Base-by-base conservation (phyloP, 2,113 vertebrate genomes). In the Oxygymnocypris stewartii region DNA sequence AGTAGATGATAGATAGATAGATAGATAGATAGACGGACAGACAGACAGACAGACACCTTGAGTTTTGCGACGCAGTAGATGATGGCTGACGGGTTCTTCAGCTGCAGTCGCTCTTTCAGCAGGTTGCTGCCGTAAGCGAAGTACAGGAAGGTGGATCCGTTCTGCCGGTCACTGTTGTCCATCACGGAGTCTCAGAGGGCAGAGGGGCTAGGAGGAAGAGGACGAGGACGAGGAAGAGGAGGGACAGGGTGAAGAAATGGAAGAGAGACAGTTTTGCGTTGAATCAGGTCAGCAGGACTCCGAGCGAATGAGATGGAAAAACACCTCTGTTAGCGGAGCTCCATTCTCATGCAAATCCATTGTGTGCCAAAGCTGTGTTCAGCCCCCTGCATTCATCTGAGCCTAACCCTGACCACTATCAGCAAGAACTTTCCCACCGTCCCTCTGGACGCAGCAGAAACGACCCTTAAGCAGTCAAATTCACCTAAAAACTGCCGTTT, bases 71-170 rank as follows among this genome's bases (percentile, higher is more conserved):
- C 90, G 51, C 93, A 92, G 87, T 94, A 88, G 0, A 94, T 69
- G 1, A 63, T 86, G 0, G 94, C 94, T 16, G 94, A 95, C 0
- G 93, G 94, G 47, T 95, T 95, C 76, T 90, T 91, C 20, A 95
- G 90, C 63, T 91, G 93, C 4, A 95, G 92, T 7, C 93, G 88
- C 88, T 94, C 94, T 89, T 94, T 94, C 84, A 95, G 90, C 1
- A 95, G 89, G 88, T 94, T 94, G 81, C 94, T 95, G 20, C 93
- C 93, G 4, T 94, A 94, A 59, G 93, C 93, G 81, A 95, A 95
- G 88, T 94, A 94, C 59, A 94, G 89, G 88, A 95, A 94, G 23
- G 91, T 94, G 65, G 85, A 82, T 20, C 8, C 63, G 6, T 82
- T 78, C 20, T 79, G 65, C 18, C 85, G 81, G 67, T 92, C 91